Base-by-base conservation (phyloP, 2,797 vertebrate genomes). In the Pelobates cultripes region DNA sequence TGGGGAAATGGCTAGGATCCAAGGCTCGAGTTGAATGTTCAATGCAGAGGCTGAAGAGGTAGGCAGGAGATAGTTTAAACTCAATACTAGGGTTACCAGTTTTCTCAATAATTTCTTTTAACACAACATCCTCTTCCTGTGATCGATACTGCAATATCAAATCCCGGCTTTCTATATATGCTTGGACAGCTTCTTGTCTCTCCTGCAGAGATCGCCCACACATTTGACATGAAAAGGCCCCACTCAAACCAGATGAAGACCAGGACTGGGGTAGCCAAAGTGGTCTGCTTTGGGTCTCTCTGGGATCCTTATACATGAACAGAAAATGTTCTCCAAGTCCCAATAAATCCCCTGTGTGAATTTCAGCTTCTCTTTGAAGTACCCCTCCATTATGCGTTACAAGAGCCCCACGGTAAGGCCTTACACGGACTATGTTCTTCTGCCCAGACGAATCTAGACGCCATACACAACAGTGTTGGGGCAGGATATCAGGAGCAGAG, bases 301-400 rank as follows among this genome's bases (percentile, higher is more conserved):
- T 94, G 51, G 97, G 96, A 90, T 98, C 97, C 75, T 96, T 96
- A 86, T 96, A 98, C 90, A 98, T 92, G 89, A 98, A 96, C 53
- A 98, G 90, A 88, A 97, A 97, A 84, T 97, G 95, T 79, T 93
- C 91, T 44, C 97, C 96, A 63, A 98, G 90, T 69, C 97, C 97
- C 73, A 98, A 92, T 85, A 98, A 92, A 89, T 98, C 97, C 41
- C 97, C 97, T 0, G 96, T 94, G 74, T 92, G 95, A 43, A 98
- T 88, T 85, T 94, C 92, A 0, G 95, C 88, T 90, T 97, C 96
- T 66, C 96, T 92, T 88, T 96, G 94, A 41, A 97, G 88, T 2
- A 94, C 91, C 66, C 89, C 91, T 43, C 96, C 96, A 4, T 98
- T 97, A 90, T 96, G 96, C 61, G 95, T 97, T 85, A 97, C 95